Conservation (phyloP, 2,113 vertebrate species). For the Leiothrix lutea region DNA sequence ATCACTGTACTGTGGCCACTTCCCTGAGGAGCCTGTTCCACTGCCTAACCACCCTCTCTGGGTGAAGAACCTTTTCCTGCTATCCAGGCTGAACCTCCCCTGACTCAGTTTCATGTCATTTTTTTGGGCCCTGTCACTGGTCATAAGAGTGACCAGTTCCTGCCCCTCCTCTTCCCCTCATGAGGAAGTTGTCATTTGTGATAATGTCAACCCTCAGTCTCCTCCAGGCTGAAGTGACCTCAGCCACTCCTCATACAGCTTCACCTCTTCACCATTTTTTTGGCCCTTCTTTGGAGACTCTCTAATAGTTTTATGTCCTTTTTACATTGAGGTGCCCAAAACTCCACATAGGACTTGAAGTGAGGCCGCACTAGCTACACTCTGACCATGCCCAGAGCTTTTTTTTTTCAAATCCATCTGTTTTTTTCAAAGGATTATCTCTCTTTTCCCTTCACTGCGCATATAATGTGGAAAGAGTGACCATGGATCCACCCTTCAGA, state of each 20-base stretch:
- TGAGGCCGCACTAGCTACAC: not conserved
- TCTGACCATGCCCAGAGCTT: not conserved
- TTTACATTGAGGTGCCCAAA: not conserved
- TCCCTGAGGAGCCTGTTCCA: not conserved
- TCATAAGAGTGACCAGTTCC: no score
- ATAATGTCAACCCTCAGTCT: not conserved
- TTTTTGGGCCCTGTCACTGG: not conserved
- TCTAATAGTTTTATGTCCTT: not conserved
- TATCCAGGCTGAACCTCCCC: not conserved
- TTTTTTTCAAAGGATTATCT: not conserved
- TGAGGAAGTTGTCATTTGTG: rapidly evolving
- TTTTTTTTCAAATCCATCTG: not conserved
- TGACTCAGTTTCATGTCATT: not conserved
- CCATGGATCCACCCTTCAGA: not conserved
- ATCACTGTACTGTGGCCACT: not conserved
- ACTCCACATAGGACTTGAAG: not conserved
- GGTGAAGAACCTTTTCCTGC: not conserved
- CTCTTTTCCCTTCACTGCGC: not conserved
- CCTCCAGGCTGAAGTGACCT: not conserved
- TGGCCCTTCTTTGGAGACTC: not conserved
- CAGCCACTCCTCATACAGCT: not conserved
- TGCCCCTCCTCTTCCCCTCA: not conserved
- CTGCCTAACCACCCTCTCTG: not conserved
- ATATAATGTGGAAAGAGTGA: not conserved
- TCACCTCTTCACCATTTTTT: not conserved